A percentile compares a stretch with the other conserved stretches of the same genome.
Evolutionary conservation across 2,888 invertebrate genomes (phyloP).

Genomic region (Cotesia congregata): DNA sequence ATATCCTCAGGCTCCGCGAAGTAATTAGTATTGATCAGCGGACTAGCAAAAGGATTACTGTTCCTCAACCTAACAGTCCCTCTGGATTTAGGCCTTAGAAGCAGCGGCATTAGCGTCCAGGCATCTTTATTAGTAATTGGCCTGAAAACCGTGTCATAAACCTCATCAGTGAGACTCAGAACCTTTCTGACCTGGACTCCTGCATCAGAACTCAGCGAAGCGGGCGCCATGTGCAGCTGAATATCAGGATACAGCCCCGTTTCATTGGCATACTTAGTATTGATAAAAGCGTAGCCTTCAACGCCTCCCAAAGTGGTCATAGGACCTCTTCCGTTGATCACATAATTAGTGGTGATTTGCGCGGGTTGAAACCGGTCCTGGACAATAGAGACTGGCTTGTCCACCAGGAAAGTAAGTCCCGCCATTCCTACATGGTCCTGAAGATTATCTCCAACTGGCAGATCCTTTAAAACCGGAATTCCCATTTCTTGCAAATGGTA

Average conservation of each 20-base stretch:
- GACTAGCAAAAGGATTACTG: conserved; percentile 88
- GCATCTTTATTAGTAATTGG: conserved; percentile 85
- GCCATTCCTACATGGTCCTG: conserved; percentile 93
- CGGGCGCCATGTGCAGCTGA: conserved; percentile 94
- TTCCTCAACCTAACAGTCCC: conserved; percentile 83
- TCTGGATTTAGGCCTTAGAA: conserved; percentile 83
- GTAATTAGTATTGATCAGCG: conserved; percentile 93
- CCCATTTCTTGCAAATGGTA: conserved; percentile 79
- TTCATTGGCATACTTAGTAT: conserved; percentile 85
- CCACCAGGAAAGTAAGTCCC: conserved; percentile 83
- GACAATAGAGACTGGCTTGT: conserved; percentile 87
- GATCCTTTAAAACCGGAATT: conserved; percentile 82
- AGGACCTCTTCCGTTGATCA: conserved; percentile 83
- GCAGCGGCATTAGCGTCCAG: conserved; percentile 89
- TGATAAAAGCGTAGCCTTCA: conserved; percentile 89
- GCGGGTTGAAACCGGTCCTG: conserved; percentile 84
- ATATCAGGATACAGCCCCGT: conserved; percentile 88
- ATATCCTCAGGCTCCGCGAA: conserved; percentile 86
- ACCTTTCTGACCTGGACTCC: conserved; percentile 83
- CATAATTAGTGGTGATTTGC: conserved; percentile 85
- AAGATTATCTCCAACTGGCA: conserved; percentile 84
- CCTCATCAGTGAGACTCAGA: conserved; percentile 83
- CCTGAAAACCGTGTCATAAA: conserved; percentile 84
- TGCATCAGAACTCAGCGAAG: conserved; percentile 86
- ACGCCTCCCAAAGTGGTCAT: conserved; percentile 91